Conservation (phyloP, 2,113 vertebrate species). For the Turnix velox region DNA sequence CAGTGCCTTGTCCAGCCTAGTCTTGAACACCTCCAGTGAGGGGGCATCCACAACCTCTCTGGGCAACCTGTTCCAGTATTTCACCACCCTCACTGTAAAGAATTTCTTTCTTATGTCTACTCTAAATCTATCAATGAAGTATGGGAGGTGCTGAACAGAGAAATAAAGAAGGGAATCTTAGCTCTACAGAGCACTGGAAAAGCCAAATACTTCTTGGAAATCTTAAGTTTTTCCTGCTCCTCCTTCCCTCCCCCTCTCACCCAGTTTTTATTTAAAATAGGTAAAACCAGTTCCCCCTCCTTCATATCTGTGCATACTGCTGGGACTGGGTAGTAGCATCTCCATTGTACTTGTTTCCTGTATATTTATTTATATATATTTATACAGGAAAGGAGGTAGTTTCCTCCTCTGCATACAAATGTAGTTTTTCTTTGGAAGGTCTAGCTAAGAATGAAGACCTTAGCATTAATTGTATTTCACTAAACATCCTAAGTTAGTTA, state of each 20-base stretch:
- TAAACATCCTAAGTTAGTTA: neutral
- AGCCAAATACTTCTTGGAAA: neutral
- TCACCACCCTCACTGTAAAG: too few species aligned
- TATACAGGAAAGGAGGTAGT: neutral
- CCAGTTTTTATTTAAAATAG: constrained; percentile 25
- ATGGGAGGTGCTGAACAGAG: neutral
- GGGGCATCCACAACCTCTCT: too few species aligned
- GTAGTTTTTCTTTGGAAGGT: neutral
- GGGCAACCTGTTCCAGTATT: too few species aligned
- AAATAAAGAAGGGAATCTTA: neutral
- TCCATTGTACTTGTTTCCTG: neutral
- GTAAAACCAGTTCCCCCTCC: neutral
- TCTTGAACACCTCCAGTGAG: too few species aligned
- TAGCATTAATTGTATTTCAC: neutral
- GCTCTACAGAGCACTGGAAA: neutral
- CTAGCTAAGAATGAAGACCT: neutral
- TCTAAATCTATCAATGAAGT: too few species aligned
- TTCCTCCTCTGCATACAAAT: neutral
- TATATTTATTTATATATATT: too few species aligned
- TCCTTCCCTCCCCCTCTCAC: neutral
- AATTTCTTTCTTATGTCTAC: too few species aligned
- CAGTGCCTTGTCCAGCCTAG: too few species aligned
- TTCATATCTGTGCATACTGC: neutral
- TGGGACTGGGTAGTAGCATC: neutral
- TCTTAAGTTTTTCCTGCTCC: neutral